These are phyloP conservation scores for Rhinophrynus dorsalis DNA, from an alignment of 2,797 vertebrate species.

Conservation along the genomic window DNA sequence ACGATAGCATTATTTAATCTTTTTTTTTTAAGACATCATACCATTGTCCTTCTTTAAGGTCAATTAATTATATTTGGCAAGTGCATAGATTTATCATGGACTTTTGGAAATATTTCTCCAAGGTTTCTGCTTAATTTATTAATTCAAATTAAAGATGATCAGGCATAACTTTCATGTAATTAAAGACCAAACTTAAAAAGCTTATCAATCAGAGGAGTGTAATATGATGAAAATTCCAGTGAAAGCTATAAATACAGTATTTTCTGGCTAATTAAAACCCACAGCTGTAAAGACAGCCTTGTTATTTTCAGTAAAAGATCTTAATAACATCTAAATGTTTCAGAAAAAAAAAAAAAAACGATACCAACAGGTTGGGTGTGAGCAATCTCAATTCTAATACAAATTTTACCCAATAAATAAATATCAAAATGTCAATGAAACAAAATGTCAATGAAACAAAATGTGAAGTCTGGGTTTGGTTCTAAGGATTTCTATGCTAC, in stretches of 20 bases:
- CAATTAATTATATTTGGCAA: slow-evolving; percentile 7
- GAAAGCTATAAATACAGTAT: slow-evolving; percentile 20
- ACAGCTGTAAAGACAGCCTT: background rate
- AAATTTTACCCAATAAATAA: no score
- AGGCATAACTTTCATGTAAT: slow-evolving; percentile 21
- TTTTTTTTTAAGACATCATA: background rate
- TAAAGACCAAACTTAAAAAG: slow-evolving; percentile 13
- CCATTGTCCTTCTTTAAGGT: slow-evolving; percentile 7
- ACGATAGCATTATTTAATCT: no score
- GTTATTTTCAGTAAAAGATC: background rate
- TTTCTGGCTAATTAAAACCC: slow-evolving; percentile 14
- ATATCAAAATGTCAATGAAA: no score
- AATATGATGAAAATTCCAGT: background rate
- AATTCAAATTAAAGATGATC: slow-evolving; percentile 25
- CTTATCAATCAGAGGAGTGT: background rate
- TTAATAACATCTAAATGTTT: no score
- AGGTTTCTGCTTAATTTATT: slow-evolving; percentile 23
- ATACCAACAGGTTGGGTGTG: no score
- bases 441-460: no score
- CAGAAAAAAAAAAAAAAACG: no score
- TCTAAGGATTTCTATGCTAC: no score
- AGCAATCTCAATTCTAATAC: no score
- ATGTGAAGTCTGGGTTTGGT: no score
- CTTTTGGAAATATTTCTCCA: slow-evolving; percentile 11
- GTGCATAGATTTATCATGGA: background rate